These are phyloP conservation scores for Coremacera marginata DNA, from an alignment of 2,888 invertebrate species.

Conservation along the genomic window DNA sequence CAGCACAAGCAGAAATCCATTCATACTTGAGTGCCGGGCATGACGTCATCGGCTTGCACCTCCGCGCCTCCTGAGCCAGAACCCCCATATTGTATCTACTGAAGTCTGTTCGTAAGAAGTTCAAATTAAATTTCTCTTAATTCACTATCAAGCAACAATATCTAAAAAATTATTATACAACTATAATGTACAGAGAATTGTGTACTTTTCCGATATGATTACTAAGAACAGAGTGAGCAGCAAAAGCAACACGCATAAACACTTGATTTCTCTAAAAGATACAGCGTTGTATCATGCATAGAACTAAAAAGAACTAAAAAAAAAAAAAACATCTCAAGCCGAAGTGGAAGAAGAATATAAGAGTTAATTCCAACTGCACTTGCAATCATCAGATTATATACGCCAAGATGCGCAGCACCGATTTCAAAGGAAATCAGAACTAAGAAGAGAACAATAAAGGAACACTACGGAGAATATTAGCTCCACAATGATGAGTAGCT, in stretches of 20 bases:
- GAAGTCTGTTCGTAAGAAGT: background rate
- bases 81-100: no score
- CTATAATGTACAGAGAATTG: background rate
- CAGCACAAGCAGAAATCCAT: no score
- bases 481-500: slow-evolving; percentile 12
- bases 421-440: slow-evolving; percentile 32
- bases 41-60: no score
- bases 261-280: slow-evolving; percentile 34
- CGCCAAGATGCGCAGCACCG: slow-evolving; percentile 34
- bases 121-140: background rate
- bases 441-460: background rate
- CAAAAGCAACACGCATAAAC: slow-evolving; percentile 13
- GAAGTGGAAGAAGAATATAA: background rate
- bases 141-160: background rate
- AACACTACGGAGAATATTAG: background rate
- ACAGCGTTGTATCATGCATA: background rate
- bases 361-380: slow-evolving; percentile 35
- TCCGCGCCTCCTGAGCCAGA: no score
- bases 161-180: background rate
- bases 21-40: no score
- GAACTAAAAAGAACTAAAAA: background rate
- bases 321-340: background rate
- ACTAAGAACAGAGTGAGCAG: background rate
- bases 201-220: slow-evolving; percentile 6
- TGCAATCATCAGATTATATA: slow-evolving; percentile 36